These are phyloP conservation scores for Acanthoscelides obtectus DNA, from an alignment of 2,888 invertebrate genomes.

Conservation along the genomic window DNA sequence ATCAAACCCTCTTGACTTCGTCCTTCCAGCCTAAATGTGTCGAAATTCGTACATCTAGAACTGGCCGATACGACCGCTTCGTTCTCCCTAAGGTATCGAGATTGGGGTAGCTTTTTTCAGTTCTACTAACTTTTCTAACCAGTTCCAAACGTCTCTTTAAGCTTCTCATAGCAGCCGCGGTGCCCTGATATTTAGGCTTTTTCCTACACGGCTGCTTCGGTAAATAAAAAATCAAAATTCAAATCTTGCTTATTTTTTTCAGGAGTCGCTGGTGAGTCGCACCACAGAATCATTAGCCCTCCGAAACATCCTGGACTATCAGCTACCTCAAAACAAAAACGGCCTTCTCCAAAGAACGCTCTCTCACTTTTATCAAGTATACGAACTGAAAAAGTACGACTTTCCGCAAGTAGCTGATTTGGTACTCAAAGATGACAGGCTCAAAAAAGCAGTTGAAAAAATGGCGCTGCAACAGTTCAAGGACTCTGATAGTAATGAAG, in stretches of 20 bases:
- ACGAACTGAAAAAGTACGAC: constrained; percentile 60
- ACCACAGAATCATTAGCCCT: constrained; percentile 49
- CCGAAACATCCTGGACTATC: constrained; percentile 58
- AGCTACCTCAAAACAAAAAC: constrained; percentile 52
- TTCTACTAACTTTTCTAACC: no score
- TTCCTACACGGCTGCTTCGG: no score
- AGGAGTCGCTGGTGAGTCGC: constrained; percentile 61
- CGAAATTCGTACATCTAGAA: no score
- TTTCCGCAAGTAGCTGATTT: constrained; percentile 62
- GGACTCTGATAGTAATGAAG: constrained; percentile 38
- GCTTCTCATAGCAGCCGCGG: no score
- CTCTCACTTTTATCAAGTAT: constrained; percentile 63
- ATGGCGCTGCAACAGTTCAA: constrained; percentile 54
- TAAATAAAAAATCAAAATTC: not conserved
- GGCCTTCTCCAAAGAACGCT: constrained; percentile 57
- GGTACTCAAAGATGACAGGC: constrained; percentile 64
- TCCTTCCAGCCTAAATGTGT: no score
- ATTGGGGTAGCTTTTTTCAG: no score
- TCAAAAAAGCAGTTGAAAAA: constrained; percentile 67
- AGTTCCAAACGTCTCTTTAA: no score
- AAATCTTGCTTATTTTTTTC: constrained; percentile 26
- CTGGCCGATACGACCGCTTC: no score
- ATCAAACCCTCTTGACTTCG: no score
- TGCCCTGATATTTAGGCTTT: no score
- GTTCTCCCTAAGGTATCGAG: no score